Percentiles rank a stretch among this genome's conserved stretches.
phyloP scores from a whole-genome alignment of 2,888 invertebrate species.

The Alviniconcha strummeri region DNA sequence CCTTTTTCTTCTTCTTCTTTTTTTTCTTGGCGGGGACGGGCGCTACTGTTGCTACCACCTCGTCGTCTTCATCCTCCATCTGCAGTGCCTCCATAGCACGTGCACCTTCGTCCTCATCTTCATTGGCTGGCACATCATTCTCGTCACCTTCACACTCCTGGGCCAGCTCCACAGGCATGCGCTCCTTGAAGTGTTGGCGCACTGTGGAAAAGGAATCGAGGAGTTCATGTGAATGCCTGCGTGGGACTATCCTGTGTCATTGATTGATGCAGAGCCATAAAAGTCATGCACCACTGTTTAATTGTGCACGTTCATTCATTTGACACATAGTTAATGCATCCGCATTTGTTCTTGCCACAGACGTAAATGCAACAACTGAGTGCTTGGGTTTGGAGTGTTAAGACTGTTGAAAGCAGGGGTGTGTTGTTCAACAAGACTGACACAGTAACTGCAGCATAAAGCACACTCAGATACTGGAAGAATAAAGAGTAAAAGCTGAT shows the following conservation, averaged over 20 bases:
- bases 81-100: slow-evolving; percentile 41
- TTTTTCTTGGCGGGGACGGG: slow-evolving; percentile 21
- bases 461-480: no score
- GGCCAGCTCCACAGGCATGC: slow-evolving; percentile 47
- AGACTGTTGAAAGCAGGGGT: no score
- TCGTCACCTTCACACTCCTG: slow-evolving; percentile 49
- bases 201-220: slow-evolving; percentile 40
- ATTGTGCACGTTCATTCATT: neutral
- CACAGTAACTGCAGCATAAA: no score
- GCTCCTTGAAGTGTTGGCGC: slow-evolving; percentile 48
- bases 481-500: no score
- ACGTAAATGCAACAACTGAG: neutral
- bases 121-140: slow-evolving; percentile 35
- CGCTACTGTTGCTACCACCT: slow-evolving; percentile 22
- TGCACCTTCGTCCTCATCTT: slow-evolving; percentile 27
- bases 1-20: slow-evolving; percentile 36
- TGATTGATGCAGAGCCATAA: neutral
- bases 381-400: neutral
- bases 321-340: neutral
- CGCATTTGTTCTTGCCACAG: no score
- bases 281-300: neutral
- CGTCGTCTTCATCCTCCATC: slow-evolving; percentile 48
- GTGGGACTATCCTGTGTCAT: neutral
- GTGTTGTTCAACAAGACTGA: no score
- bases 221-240: neutral